These are phyloP conservation scores for Hyposoter dolosus DNA, from an alignment of 2,888 invertebrate species.

Conservation along the genomic window DNA sequence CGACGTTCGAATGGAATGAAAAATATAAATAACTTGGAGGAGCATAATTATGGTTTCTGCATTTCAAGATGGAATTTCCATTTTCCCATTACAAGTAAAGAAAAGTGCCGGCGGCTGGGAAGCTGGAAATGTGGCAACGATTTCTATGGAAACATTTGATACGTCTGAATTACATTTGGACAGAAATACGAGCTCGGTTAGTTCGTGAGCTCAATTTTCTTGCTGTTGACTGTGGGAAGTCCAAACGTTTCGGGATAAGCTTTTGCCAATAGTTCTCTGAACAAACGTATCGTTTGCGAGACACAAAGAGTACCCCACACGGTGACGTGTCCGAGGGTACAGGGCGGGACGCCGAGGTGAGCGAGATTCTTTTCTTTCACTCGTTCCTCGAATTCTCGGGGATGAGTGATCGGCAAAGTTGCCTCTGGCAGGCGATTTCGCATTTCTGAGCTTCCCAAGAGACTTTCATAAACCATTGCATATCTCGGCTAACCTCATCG, in stretches of 20 bases:
- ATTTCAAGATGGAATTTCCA: background rate
- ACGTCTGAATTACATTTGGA: background rate
- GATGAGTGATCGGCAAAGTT: slow-evolving; percentile 11
- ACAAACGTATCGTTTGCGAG: slow-evolving; percentile 23
- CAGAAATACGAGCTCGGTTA: slow-evolving; percentile 10
- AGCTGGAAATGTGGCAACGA: background rate
- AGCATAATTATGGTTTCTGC: no score
- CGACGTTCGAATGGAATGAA: background rate
- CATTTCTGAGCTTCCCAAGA: slow-evolving; percentile 50
- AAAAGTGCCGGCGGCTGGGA: background rate
- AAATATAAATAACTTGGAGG: background rate
- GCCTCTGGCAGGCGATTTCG: slow-evolving; percentile 44
- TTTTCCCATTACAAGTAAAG: background rate
- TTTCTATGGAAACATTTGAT: background rate
- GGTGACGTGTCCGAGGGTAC: background rate
- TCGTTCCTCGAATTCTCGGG: background rate
- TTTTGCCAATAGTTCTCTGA: slow-evolving; percentile 20
- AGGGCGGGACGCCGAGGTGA: background rate
- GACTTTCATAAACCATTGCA: slow-evolving; percentile 39
- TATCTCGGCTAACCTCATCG: slow-evolving; percentile 34
- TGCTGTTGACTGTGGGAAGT: background rate
- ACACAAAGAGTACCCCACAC: slow-evolving; percentile 8
- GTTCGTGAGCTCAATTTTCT: slow-evolving; percentile 12
- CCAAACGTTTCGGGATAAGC: slow-evolving; percentile 10
- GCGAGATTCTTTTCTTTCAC: background rate